Percentiles rank a stretch among this genome's conserved stretches.
phyloP scores from a whole-genome alignment of 2,888 invertebrate genomes.

The Melanchra persicariae region DNA sequence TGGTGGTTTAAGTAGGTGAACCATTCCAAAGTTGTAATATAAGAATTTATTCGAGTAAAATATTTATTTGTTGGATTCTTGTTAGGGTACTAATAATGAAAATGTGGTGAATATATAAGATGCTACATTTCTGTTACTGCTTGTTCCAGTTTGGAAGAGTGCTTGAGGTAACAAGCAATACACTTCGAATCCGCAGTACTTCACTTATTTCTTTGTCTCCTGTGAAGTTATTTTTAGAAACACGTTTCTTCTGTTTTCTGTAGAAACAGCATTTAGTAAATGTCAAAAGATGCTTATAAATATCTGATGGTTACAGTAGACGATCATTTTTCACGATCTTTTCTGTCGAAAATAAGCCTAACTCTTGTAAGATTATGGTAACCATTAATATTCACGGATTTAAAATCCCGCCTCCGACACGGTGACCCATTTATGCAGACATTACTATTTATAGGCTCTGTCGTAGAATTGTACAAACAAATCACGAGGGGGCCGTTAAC shows the following conservation, averaged over 20 bases:
- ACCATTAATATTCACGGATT: conserved; percentile 30
- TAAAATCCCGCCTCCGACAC: conserved; percentile 10
- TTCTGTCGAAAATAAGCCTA: neutral
- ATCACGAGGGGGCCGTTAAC: conserved; percentile 50
- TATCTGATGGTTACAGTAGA: neutral
- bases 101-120: conserved; percentile 15
- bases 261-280: conserved; percentile 5
- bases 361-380: conserved; percentile 7
- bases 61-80: neutral
- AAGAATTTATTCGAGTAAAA: neutral
- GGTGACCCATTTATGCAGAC: conserved; percentile 22
- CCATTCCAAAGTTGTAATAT: neutral
- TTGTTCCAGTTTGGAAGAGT: conserved; percentile 14
- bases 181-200: conserved; percentile 42
- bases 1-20: neutral
- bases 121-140: conserved; percentile 20
- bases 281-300: neutral
- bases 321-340: neutral
- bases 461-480: conserved; percentile 55
- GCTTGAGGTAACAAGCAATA: conserved; percentile 52
- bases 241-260: neutral
- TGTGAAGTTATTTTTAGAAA: conserved; percentile 38
- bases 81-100: neutral
- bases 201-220: conserved; percentile 46
- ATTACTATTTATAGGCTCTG: conserved; percentile 41